Evolutionary conservation across 2,888 invertebrate species (phyloP), one percentile per base, ranked within the genome.

Genomic region (Molorchus minor): DNA sequence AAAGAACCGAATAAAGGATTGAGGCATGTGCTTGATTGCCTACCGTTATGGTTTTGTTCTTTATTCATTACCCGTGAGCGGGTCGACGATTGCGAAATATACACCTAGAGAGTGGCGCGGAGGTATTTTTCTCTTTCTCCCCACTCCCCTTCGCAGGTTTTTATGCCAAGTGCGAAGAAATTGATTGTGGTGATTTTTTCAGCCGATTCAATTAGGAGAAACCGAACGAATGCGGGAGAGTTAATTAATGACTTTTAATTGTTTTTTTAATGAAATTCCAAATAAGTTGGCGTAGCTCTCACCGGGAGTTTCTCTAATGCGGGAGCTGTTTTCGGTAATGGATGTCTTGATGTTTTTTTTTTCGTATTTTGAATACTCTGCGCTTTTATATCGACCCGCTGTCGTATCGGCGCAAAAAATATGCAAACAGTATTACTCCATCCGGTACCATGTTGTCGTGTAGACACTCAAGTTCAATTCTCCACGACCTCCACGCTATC

Each of bases 101-200:
- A 17, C n/a, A n/a, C 52, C 29, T n/a, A 13, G 19, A 4, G 25
- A 7, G 21, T 35, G 25, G 21, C 38, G 21, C 38, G 8, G 40
- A 16, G 5, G 40, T 58, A n/a, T n/a, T n/a, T 61, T 55, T 43
- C 19, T 30, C 17, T n/a, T n/a, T n/a, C n/a, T n/a, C n/a, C n/a
- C n/a, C n/a, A n/a, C n/a, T n/a, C n/a, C n/a, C n/a, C n/a, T n/a
- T n/a, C 38, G 8, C 29, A 16, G 5, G 40, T 58, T n/a, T n/a
- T n/a, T 61, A 52, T 43, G 15, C 36, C 17, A 13, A 41, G 17
- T 20, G 52, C 12, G 38, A 38, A 52, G 55, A 38, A 55, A 59
- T 61, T 56, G 52, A 64, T 64, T 55, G 60, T 41, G 53, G 60
- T 56, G 56, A 61, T 64, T 58, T 61, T 35, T 61, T 61, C 45